Percentiles rank a stretch among this genome's conserved stretches.
These are phyloP conservation scores for Anguilla obscura DNA, from an alignment of 2,797 vertebrate genomes.

Conservation along the genomic window DNA sequence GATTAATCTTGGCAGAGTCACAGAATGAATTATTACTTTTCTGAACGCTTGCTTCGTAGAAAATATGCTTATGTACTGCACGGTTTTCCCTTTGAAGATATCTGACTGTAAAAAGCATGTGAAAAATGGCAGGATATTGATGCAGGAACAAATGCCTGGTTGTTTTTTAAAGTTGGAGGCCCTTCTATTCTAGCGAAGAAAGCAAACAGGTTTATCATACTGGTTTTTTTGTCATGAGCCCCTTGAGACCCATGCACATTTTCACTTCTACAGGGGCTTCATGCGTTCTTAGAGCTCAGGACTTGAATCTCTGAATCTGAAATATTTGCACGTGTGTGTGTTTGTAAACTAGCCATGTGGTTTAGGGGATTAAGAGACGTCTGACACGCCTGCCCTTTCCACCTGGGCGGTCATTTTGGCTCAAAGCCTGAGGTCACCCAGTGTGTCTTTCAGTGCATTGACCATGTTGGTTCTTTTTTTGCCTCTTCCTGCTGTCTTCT, in stretches of 20 bases:
- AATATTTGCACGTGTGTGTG: neutral
- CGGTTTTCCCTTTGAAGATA: neutral
- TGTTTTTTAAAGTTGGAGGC: neutral
- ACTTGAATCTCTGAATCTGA: neutral
- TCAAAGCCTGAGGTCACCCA: conserved; percentile 25
- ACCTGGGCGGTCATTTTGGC: conserved; percentile 21
- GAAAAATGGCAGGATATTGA: neutral
- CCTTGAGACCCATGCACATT: neutral
- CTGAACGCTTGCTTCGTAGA: neutral
- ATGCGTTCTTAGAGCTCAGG: neutral
- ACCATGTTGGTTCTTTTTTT: neutral
- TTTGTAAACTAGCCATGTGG: neutral
- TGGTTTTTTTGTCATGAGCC: too few species aligned
- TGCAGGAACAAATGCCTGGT: neutral
- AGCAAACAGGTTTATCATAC: neutral
- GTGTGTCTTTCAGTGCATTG: neutral
- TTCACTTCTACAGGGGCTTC: neutral
- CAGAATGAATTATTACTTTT: neutral
- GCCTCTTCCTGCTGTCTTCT: neutral
- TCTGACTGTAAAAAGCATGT: neutral
- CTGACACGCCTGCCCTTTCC: conserved; percentile 9
- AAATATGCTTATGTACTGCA: neutral
- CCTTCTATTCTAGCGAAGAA: neutral
- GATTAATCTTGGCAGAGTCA: neutral
- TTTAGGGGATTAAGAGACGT: neutral